Base-by-base conservation (phyloP, 2,888 invertebrate species). In the Drosophila kuntzei region DNA sequence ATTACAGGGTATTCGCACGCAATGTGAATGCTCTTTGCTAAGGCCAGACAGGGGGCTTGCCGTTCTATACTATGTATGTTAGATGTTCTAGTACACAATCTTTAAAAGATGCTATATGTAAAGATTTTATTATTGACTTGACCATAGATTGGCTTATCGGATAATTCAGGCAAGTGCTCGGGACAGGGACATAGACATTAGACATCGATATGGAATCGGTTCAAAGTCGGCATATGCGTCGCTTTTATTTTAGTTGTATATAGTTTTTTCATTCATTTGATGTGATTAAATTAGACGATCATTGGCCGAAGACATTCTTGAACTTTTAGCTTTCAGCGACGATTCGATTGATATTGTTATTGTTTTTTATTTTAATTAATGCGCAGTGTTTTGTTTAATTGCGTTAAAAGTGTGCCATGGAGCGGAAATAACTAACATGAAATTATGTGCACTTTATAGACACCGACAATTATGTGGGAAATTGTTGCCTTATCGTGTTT, bases 281-380 rank as follows among this genome's bases (percentile, higher is more conserved):
- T 57, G 68, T 78, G 61, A 78, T 73, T 76, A 64, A 61, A 61
- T 74, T 55, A 64, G 27, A 74, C 79, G 69, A 47, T 62, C 76
- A 68, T 22, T 61, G 71, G 61, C 63, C 76, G 59, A 2, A 27
- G 25, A 51, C 57, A 80, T 55, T 54, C 78, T 78, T 78, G 78
- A 78, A 80, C 78, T 72, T 72, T 57, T 18, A 25, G 27, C 53
- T 18, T 37, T 50, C 7, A 18, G 9, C 36, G 8, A 25, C 12
- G 1, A n/a, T 27, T 27, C 29, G 11, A 16, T 47, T 18, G 16
- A 11, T 11, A 12, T 18, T 20, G 9, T 49, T 18, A 25, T 2
- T 16, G 22, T 37, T 16, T 14, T 39, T 39, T 12, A 43, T 27
- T 44, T 18, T 18, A 7, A 39, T 8, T 18, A 67, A 63, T 72